Evolutionary conservation across 2,888 invertebrate species (phyloP).

Genomic region (Eupithecia inturbata): DNA sequence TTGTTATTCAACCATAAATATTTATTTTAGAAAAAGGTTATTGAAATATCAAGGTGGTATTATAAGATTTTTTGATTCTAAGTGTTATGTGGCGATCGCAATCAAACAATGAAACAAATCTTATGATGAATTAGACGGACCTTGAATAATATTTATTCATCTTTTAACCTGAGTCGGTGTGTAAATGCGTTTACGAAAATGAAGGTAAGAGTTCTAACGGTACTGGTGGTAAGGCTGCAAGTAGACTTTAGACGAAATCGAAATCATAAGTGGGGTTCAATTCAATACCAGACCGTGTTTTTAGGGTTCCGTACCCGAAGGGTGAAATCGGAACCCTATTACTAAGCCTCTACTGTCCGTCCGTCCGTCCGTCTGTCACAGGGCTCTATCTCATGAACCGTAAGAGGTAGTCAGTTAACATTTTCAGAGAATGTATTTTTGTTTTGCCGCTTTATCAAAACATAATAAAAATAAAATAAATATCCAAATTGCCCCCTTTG

Average conservation of each 20-base stretch:
- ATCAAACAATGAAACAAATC: slow-evolving; percentile 68
- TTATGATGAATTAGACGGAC: slow-evolving; percentile 25
- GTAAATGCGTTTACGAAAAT: background rate
- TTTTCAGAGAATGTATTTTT: background rate
- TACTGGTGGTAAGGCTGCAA: too few species aligned
- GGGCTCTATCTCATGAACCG: too few species aligned
- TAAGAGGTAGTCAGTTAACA: too few species aligned
- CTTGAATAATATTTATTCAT: slow-evolving; percentile 2
- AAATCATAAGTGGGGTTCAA: background rate
- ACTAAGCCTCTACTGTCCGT: too few species aligned
- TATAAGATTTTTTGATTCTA: slow-evolving; percentile 35
- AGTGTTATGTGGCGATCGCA: slow-evolving; percentile 54
- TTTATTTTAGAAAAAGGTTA: slow-evolving; percentile 43
- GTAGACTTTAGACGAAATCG: background rate
- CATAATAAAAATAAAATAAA: too few species aligned
- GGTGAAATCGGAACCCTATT: too few species aligned
- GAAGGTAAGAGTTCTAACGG: background rate
- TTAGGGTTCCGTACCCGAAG: too few species aligned
- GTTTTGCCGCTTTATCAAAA: too few species aligned
- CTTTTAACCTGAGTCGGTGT: background rate
- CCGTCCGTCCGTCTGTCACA: too few species aligned
- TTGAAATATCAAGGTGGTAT: slow-evolving; percentile 44
- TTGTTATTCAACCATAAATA: slow-evolving; percentile 46
- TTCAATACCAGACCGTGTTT: background rate
- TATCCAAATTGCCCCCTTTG: too few species aligned